phyloP scores from a whole-genome alignment of 2,113 vertebrate genomes.

The Percina caprodes region DNA sequence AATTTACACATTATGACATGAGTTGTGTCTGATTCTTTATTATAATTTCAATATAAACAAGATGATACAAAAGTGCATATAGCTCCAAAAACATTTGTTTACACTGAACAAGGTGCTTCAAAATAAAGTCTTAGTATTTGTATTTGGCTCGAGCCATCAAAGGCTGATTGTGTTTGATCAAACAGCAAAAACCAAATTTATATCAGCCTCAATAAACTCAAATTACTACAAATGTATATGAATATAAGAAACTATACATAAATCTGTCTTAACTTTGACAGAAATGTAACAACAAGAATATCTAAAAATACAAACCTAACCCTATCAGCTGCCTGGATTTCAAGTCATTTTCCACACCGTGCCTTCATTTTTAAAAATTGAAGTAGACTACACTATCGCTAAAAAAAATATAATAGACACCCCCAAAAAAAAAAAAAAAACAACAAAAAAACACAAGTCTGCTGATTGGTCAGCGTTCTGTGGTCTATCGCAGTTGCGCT shows the following conservation, averaged over 20 bases:
- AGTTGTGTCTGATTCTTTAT: constrained; percentile 29
- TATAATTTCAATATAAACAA: constrained; percentile 32
- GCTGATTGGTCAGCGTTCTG: too few relatives aligned
- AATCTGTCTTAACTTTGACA: neutral
- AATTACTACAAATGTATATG: neutral
- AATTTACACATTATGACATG: neutral
- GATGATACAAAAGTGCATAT: constrained; percentile 1
- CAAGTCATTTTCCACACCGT: neutral
- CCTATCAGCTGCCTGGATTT: neutral
- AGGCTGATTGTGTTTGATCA: neutral
- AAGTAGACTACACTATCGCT: neutral
- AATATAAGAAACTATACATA: neutral
- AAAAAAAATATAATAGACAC: neutral
- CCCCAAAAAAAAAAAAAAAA: too few relatives aligned
- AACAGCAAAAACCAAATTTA: neutral
- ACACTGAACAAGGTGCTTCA: neutral
- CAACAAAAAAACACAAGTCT: too few relatives aligned
- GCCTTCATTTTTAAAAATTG: neutral
- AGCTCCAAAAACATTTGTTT: neutral
- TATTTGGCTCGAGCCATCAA: neutral
- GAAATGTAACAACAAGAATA: neutral
- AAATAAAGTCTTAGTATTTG: neutral
- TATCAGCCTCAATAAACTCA: neutral
- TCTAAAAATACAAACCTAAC: neutral
- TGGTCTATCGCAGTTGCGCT: too few relatives aligned